phyloP scores from a whole-genome alignment of 2,113 vertebrate genomes.

The Crotophaga sulcirostris region DNA sequence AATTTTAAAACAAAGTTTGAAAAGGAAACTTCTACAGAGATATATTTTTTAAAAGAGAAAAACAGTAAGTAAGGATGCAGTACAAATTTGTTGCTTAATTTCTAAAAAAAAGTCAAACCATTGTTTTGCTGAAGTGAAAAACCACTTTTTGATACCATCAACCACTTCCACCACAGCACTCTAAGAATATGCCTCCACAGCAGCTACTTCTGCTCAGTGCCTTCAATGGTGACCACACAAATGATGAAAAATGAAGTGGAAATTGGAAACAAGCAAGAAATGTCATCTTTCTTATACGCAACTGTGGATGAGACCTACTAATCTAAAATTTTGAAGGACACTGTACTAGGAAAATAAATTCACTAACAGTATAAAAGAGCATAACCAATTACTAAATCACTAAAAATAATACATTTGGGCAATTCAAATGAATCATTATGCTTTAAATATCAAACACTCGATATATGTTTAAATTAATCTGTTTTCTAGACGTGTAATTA shows the following conservation, averaged over 20 bases:
- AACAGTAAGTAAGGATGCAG: neutral
- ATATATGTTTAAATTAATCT: neutral
- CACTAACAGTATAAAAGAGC: neutral
- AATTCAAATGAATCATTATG: neutral
- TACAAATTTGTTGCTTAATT: neutral
- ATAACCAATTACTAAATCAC: neutral
- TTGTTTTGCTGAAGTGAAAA: neutral
- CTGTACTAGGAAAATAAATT: neutral
- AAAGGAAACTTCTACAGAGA: neutral
- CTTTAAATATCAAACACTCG: neutral
- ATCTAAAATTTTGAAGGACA: neutral
- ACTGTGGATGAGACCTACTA: neutral
- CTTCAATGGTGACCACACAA: neutral
- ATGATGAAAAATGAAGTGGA: neutral
- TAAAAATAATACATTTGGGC: neutral
- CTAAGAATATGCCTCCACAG: neutral
- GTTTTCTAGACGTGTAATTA: neutral
- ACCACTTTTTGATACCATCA: neutral
- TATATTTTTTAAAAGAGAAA: neutral
- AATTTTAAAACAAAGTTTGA: neutral
- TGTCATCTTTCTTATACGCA: neutral
- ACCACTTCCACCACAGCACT: neutral
- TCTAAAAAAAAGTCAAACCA: neutral
- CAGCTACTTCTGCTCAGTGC: neutral
- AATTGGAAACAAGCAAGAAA: neutral